Evolutionary conservation across 2,888 invertebrate genomes (phyloP).

Genomic region (Cerastoderma edule): DNA sequence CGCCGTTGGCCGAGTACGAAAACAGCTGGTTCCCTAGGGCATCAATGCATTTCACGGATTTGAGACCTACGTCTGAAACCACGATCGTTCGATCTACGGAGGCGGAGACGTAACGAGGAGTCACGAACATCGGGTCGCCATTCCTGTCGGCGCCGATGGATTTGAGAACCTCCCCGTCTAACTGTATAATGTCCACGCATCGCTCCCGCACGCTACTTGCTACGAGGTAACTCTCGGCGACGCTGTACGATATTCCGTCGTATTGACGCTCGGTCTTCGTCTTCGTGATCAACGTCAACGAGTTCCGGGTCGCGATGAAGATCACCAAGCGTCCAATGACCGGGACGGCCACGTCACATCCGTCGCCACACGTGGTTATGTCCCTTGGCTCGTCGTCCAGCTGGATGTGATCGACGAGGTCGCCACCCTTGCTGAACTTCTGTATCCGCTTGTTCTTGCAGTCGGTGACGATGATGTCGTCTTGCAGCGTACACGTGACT

Average conservation of each 20-base stretch:
- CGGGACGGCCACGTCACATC: conserved; percentile 75
- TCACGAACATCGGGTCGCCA: conserved; percentile 62
- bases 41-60: conserved; percentile 67
- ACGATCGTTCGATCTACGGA: conserved; percentile 69
- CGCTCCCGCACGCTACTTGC: conserved; percentile 68
- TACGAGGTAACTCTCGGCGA: conserved; percentile 59
- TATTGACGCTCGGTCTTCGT: conserved; percentile 74
- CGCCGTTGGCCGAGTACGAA: conserved; percentile 65
- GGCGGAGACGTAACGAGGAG: conserved; percentile 71
- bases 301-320: conserved; percentile 65
- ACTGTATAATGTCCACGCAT: conserved; percentile 70
- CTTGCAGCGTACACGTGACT: conserved; percentile 72
- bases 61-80: conserved; percentile 70
- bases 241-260: conserved; percentile 71
- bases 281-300: conserved; percentile 65
- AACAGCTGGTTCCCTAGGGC: conserved; percentile 65
- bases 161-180: conserved; percentile 67
- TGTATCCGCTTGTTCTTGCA: conserved; percentile 75
- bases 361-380: conserved; percentile 68
- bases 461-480: conserved; percentile 77
- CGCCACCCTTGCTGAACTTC: conserved; percentile 75
- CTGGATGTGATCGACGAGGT: conserved; percentile 76
- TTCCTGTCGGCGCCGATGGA: conserved; percentile 60
- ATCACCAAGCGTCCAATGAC: conserved; percentile 72
- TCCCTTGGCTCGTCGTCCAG: conserved; percentile 77